Base-by-base conservation (phyloP, 2,888 invertebrate genomes). In the Heliconius cydno region DNA sequence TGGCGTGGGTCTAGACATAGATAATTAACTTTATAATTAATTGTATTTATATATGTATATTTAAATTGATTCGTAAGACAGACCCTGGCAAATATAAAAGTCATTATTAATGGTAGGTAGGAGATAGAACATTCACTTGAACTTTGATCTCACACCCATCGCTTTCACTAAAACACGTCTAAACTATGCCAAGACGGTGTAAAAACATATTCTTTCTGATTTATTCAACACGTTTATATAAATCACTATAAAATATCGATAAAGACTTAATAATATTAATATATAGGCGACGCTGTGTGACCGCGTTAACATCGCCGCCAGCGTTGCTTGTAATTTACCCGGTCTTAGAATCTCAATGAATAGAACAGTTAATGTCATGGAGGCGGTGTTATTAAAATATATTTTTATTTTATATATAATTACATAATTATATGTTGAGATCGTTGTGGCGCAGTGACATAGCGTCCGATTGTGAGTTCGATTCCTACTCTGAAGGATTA, bases 261-360 rank as follows among this genome's bases (percentile, higher is more conserved):
- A 52, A 78, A 70, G 75, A 72, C 70, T 19, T 79, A 73, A 74
- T 66, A 76, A 77, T 76, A 34, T 65, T 84, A 86, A 86, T 85
- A 60, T 38, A 57, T 13, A 73, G 84, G 85, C 84, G 85, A 83
- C 80, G 84, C 80, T 85, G 86, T 86, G 86, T 85, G 85, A 85
- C 77, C 81, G 83, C 80, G 82, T 84, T 83, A 81, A 83, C 85
- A 81, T 83, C 84, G 87, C 87, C 83, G 75, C 82, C 80, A 85
- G 87, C 84, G 81, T 83, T 81, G 80, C 86, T 86, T 86, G 85
- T 85, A 84, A 84, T 84, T 84, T 83, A 84, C 83, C 84, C 83
- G 82, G 80, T 83, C 82, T 79, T 78, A 83, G 85, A 84, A 83
- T 85, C 84, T 84, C 83, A 85, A 86, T 84, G 82, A 83, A 81